Conservation (phyloP, 1,140 invertebrate species). For the Araneus ventricosus region DNA sequence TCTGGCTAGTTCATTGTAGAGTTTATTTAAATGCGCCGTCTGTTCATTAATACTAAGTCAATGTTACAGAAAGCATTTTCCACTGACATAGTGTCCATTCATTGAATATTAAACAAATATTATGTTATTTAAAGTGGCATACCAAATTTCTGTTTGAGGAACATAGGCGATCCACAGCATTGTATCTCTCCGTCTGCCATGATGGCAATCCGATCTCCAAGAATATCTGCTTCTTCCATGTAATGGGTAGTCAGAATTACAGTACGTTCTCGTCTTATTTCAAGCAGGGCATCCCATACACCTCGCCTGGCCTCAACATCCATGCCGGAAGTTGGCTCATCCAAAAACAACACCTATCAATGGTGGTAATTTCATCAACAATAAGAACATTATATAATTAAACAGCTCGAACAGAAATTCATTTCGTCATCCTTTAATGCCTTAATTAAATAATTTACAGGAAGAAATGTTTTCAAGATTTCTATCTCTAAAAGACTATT, state of each 20-base stretch:
- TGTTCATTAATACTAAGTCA: too few species aligned
- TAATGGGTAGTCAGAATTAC: slow-evolving; percentile 97
- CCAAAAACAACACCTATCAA: slow-evolving; percentile 79
- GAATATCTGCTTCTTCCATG: slow-evolving; percentile 97
- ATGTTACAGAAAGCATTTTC: too few species aligned
- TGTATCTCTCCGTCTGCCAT: slow-evolving; percentile 82
- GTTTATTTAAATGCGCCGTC: too few species aligned
- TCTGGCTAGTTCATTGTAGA: too few species aligned
- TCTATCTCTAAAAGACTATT: too few species aligned
- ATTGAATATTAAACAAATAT: too few species aligned
- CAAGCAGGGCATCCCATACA: slow-evolving; percentile 83
- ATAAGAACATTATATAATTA: too few species aligned
- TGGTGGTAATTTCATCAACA: neutral
- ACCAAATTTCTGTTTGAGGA: slow-evolving; percentile 82
- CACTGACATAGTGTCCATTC: too few species aligned
- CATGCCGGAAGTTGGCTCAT: slow-evolving; percentile 81
- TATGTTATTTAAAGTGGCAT: slow-evolving; percentile 30
- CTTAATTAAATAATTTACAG: too few species aligned
- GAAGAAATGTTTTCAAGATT: too few species aligned
- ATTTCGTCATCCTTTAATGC: too few species aligned
- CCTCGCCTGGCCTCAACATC: slow-evolving; percentile 83
- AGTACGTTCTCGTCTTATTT: slow-evolving; percentile 82
- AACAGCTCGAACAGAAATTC: too few species aligned
- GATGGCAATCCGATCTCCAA: slow-evolving; percentile 83
- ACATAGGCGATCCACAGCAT: slow-evolving; percentile 82